These are phyloP conservation scores for Drosophila ananassae DNA, from an alignment of 1,140 invertebrate genomes.

Conservation along the genomic window DNA sequence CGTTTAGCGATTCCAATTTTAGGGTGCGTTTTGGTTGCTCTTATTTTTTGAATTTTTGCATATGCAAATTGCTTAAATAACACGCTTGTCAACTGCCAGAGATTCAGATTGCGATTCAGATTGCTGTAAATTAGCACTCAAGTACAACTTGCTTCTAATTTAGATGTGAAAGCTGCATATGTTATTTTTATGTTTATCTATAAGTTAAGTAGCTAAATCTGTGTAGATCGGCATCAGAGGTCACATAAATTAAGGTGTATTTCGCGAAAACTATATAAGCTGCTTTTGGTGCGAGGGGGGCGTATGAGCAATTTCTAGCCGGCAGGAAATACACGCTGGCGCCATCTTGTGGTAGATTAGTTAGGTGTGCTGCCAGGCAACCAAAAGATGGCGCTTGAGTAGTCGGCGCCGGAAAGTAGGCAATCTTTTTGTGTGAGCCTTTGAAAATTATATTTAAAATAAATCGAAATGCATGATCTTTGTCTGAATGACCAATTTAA, in stretches of 20 bases:
- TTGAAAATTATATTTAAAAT: not conserved
- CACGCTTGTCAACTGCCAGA: slow-evolving; percentile 35
- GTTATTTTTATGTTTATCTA: slow-evolving; percentile 35
- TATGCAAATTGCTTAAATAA: slow-evolving; percentile 68
- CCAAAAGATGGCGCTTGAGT: slow-evolving; percentile 14
- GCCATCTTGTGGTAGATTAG: not conserved
- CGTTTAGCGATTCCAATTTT: slow-evolving; percentile 40
- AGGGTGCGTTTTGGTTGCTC: slow-evolving; percentile 28
- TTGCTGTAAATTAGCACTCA: slow-evolving; percentile 71
- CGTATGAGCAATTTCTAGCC: slow-evolving; percentile 58
- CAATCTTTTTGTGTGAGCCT: not conserved
- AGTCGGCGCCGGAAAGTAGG: slow-evolving; percentile 17
- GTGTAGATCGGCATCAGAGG: slow-evolving; percentile 42
- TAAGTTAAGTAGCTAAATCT: slow-evolving; percentile 58
- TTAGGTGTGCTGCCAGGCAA: no score
- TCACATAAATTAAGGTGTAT: slow-evolving; percentile 63
- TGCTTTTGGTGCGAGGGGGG: slow-evolving; percentile 20
- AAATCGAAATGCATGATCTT: not conserved
- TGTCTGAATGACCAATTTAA: no score
- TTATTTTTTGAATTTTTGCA: slow-evolving; percentile 49
- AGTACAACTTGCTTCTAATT: slow-evolving; percentile 71
- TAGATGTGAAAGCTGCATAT: slow-evolving; percentile 34
- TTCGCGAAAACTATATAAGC: slow-evolving; percentile 30
- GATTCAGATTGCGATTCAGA: slow-evolving; percentile 23
- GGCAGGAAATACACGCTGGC: slow-evolving; percentile 6